Conservation (phyloP, 2,113 vertebrate genomes). For the Pao palembangensis region DNA sequence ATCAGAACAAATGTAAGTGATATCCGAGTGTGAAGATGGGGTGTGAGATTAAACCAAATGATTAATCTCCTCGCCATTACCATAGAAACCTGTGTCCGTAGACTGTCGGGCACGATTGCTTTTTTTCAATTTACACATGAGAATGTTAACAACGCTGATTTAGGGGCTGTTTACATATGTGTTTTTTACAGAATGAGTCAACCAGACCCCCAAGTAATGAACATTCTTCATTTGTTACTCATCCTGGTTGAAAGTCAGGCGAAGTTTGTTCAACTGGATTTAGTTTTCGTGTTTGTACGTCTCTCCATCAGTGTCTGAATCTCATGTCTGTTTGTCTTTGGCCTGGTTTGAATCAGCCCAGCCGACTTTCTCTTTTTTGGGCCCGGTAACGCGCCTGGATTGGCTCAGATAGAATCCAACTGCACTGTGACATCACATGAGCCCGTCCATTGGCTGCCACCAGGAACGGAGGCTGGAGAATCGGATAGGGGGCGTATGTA, state of each 20-base stretch:
- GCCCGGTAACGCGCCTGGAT: constrained; percentile 69
- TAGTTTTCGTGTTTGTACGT: neutral
- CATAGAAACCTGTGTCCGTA: constrained; percentile 46
- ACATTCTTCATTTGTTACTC: neutral
- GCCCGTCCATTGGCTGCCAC: constrained; percentile 56
- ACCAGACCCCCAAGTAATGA: no score
- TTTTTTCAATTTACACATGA: no score
- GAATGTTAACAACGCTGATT: no score
- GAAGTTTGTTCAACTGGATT: neutral
- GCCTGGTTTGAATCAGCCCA: constrained; percentile 68
- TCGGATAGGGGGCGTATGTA: neutral
- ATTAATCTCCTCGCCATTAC: constrained; percentile 43
- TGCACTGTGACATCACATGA: constrained; percentile 72
- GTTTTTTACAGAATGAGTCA: no score
- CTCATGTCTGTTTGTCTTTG: constrained; percentile 41
- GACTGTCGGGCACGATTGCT: neutral
- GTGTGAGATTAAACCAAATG: constrained; percentile 30
- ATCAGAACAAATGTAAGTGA: constrained; percentile 4
- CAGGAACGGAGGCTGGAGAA: constrained; percentile 43
- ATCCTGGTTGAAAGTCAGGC: neutral
- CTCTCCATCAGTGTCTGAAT: constrained; percentile 16
- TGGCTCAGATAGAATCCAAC: constrained; percentile 71
- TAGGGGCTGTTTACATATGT: no score
- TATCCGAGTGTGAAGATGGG: constrained; percentile 1
- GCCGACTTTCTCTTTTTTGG: constrained; percentile 55